phyloP scores from a whole-genome alignment of 2,888 invertebrate species.

The Drosophila helvetica region DNA sequence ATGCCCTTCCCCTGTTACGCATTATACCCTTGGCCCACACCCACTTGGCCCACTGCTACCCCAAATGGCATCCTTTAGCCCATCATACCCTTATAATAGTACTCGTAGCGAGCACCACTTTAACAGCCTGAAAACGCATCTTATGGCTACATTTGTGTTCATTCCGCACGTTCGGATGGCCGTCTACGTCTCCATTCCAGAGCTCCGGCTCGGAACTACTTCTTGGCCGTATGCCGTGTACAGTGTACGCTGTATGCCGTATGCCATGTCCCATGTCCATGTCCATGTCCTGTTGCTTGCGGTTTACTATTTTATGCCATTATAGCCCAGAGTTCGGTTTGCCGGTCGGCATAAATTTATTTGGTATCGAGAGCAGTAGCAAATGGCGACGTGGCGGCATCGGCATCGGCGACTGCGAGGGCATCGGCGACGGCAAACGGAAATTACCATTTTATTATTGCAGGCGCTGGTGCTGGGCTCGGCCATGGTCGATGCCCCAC shows the following conservation, averaged over 20 bases:
- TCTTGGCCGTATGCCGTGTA: conserved; percentile 5
- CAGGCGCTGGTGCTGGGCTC: conserved; percentile 32
- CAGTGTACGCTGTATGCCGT: conserved; percentile 1
- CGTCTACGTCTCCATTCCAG: conserved; percentile 15
- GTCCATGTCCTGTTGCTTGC: conserved; percentile 51
- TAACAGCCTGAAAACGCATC: conserved; percentile 35
- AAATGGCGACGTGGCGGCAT: conserved; percentile 2
- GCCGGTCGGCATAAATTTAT: conserved; percentile 71
- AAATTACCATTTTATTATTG: conserved; percentile 79
- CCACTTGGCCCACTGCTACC: not conserved
- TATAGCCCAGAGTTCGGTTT: conserved; percentile 57
- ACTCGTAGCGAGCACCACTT: not conserved
- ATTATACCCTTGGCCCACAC: not conserved
- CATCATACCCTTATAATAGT: not conserved
- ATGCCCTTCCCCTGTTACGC: not conserved
- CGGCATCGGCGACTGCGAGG: conserved; percentile 14
- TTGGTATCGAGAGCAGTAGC: conserved; percentile 40
- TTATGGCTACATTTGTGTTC: conserved; percentile 45
- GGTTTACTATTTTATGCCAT: conserved; percentile 66
- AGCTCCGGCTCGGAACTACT: conserved; percentile 1
- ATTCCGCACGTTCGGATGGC: conserved; percentile 38
- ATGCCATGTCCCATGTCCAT: conserved; percentile 18
- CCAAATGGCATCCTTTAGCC: not conserved
- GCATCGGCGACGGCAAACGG: conserved; percentile 52
- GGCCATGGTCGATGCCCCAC: conserved; percentile 7